Evolutionary conservation across 2,797 vertebrate species (phyloP), one percentile per base, ranked within the genome.

Genomic region (Tragopan temminckii): DNA sequence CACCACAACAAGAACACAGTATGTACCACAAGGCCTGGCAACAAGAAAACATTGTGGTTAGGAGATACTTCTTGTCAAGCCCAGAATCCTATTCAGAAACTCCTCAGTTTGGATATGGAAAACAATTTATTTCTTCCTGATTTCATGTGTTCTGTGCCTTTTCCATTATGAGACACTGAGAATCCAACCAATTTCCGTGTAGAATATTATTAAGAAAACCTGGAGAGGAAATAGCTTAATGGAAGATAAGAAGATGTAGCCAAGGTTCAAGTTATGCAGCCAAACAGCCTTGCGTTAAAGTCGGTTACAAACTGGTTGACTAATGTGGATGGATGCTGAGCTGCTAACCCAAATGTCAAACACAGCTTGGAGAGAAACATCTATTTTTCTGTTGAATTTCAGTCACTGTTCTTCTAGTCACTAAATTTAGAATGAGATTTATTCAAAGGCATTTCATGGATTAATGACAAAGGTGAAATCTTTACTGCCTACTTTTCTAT

Each of bases 351-450:
- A 25, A 40, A 36, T 45, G 72, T 38, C 79, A 53, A 75, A 70
- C 5, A 31, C 61, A 83, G 66, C 16, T 38, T 12, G 70, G 71
- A 78, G 72, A 46, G 52, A 62, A 71, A 58, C 31, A 33, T 19
- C 9, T 29, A 3, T 29, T 85, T 70, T 82, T 38, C 70, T 84
- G 35, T 15, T 70, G 52, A 42, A 79, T 89, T 84, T 76, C 78
- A 84, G n/a, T 40, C 75, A 29, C 27, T 59, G 21, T 68, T 89
- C 71, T 52, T 66, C 75, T 18, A 33, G 35, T 63, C 84, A 70
- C 36, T 96, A 87, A 90, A 93, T 80, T 92, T 89, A 89, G 85
- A 89, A 92, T 91, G 55, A 88, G 76, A 68, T 93, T 75, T 93
- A 94, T 89, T 95, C 91, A 86, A 92, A 88, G 64, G n/a, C 52